Percentiles rank a stretch among this genome's conserved stretches.
phyloP scores from a whole-genome alignment of 92 coral and sea anemone species.

The Palythoa grandiflora region DNA sequence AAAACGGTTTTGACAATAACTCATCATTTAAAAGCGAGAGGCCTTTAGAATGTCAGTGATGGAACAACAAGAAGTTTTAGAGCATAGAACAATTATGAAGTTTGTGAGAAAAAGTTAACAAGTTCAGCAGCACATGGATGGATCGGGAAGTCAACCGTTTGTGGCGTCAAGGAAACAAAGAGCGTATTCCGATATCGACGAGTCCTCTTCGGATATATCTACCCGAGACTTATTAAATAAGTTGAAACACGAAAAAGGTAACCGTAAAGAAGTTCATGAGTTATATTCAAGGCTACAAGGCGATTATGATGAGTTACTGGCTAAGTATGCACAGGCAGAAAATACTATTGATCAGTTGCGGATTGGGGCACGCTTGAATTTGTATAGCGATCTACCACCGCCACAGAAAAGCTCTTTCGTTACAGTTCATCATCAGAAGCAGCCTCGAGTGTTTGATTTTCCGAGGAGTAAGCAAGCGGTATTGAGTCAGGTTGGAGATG shows the following conservation, averaged over 20 bases:
- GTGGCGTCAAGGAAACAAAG: conserved; percentile 64
- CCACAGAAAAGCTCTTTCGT: conserved; percentile 81
- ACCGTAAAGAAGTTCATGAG: conserved; percentile 74
- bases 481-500: conserved; percentile 60
- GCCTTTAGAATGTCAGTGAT: neutral
- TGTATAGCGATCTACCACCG: conserved; percentile 94
- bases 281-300: conserved; percentile 84
- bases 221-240: conserved; percentile 67
- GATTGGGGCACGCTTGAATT: conserved; percentile 94
- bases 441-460: conserved; percentile 76
- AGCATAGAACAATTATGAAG: neutral
- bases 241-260: conserved; percentile 52
- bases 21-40: neutral
- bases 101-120: conserved; percentile 12
- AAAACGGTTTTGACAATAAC: conserved; percentile 2
- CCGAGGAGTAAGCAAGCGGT: conserved; percentile 82
- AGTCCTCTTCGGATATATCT: conserved; percentile 78
- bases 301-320: conserved; percentile 91
- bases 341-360: conserved; percentile 95
- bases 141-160: conserved; percentile 77
- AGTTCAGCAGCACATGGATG: conserved; percentile 65
- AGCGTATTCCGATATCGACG: conserved; percentile 62
- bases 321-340: conserved; percentile 95
- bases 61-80: conserved; percentile 7
- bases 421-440: conserved; percentile 68